phyloP scores from a whole-genome alignment of 1,140 invertebrate genomes.

The Formica exsecta region DNA sequence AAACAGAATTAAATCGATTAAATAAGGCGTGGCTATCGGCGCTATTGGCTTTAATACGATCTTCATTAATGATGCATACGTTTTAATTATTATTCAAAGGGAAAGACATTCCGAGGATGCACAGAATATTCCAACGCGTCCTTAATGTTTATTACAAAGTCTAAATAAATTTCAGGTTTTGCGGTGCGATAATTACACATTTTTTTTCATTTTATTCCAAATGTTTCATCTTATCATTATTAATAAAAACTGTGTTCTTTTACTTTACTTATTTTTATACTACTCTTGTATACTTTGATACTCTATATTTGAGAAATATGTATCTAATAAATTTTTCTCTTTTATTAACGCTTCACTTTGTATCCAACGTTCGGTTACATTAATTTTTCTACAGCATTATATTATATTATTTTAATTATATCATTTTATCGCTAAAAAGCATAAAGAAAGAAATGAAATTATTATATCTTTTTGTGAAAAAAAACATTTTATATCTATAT shows the following conservation, averaged over 20 bases:
- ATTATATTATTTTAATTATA: too few relatives aligned
- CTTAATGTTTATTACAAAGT: not conserved
- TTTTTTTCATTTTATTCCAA: not conserved
- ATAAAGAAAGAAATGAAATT: too few relatives aligned
- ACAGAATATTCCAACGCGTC: constrained; percentile 10
- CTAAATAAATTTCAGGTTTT: not conserved
- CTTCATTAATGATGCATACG: constrained; percentile 32
- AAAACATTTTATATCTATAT: not conserved
- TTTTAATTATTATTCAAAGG: constrained; percentile 45
- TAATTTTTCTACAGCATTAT: not conserved
- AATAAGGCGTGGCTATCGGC: constrained; percentile 24
- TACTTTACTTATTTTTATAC: not conserved
- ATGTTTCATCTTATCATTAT: not conserved
- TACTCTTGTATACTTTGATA: not conserved
- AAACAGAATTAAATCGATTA: constrained; percentile 14
- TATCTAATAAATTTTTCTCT: not conserved
- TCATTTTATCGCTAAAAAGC: too few relatives aligned
- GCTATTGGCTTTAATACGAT: constrained; percentile 19
- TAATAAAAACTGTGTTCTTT: not conserved
- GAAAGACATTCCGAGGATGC: not conserved
- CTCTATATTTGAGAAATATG: not conserved
- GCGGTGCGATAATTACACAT: not conserved
- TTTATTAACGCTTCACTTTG: not conserved
- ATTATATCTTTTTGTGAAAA: too few relatives aligned
- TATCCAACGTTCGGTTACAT: not conserved